Conservation (phyloP, 2,888 invertebrate species). For the Phragmatobia fuliginosa region DNA sequence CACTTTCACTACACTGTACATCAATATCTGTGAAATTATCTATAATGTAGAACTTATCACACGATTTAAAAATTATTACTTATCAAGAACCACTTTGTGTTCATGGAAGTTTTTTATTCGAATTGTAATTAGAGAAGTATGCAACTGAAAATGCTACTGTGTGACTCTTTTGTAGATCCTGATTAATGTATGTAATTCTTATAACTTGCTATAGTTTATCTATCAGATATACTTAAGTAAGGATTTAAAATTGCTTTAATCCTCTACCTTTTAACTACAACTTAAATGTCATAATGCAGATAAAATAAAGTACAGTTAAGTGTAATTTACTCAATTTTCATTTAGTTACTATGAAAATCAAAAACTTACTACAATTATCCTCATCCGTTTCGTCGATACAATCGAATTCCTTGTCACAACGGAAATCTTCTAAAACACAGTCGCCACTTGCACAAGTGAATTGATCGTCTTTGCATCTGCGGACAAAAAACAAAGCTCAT, state of each 20-base stretch:
- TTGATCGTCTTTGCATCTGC: conserved; percentile 90
- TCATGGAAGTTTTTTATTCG: no score
- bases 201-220: neutral
- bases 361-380: conserved; percentile 88
- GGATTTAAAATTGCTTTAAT: neutral
- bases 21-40: conserved; percentile 66
- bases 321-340: no score
- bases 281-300: no score
- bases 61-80: no score
- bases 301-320: no score
- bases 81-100: no score
- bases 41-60: neutral
- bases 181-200: neutral
- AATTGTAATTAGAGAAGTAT: neutral
- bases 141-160: neutral
- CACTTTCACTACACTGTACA: conserved; percentile 90
- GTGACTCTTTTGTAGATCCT: neutral
- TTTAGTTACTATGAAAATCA: conserved; percentile 8
- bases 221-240: neutral
- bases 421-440: conserved; percentile 91
- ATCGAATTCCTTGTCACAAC: conserved; percentile 91
- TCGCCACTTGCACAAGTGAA: conserved; percentile 91
- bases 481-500: neutral
- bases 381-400: conserved; percentile 93
- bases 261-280: neutral